phyloP scores from a whole-genome alignment of 2,797 vertebrate species.

The Jordanella pulchra region DNA sequence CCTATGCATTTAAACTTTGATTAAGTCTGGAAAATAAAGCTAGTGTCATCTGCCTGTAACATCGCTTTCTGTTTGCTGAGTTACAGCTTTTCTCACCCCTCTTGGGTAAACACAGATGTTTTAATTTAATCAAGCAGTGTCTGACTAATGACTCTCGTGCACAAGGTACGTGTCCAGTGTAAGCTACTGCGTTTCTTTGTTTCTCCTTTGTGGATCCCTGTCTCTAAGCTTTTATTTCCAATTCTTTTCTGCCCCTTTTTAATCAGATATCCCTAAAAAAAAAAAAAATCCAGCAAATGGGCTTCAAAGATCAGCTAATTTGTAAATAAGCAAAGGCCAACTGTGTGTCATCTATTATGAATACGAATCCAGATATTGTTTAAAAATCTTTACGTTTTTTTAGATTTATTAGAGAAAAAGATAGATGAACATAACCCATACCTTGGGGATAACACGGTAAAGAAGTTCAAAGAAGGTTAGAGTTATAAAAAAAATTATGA shows the following conservation, averaged over 20 bases:
- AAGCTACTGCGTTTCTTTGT: slow-evolving; percentile 14
- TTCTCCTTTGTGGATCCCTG: slow-evolving; percentile 9
- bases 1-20: slow-evolving; percentile 25
- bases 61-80: slow-evolving; percentile 9
- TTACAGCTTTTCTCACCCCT: slow-evolving; percentile 53
- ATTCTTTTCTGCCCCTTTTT: background rate
- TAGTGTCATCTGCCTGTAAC: background rate
- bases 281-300: background rate
- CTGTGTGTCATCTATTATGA: background rate
- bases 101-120: slow-evolving; percentile 73
- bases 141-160: slow-evolving; percentile 70
- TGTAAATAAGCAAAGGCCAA: background rate
- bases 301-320: background rate
- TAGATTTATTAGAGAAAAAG: too few species aligned
- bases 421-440: too few species aligned
- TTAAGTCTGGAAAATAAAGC: slow-evolving; percentile 8
- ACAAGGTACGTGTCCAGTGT: slow-evolving; percentile 50
- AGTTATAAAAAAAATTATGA: too few species aligned
- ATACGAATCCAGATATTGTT: too few species aligned
- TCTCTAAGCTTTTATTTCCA: background rate
- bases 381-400: too few species aligned
- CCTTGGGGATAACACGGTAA: too few species aligned
- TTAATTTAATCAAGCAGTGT: slow-evolving; percentile 62
- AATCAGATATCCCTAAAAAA: background rate
- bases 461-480: too few species aligned